Base-by-base conservation (phyloP, 2,888 invertebrate genomes). In the Uloborus plumipes region DNA sequence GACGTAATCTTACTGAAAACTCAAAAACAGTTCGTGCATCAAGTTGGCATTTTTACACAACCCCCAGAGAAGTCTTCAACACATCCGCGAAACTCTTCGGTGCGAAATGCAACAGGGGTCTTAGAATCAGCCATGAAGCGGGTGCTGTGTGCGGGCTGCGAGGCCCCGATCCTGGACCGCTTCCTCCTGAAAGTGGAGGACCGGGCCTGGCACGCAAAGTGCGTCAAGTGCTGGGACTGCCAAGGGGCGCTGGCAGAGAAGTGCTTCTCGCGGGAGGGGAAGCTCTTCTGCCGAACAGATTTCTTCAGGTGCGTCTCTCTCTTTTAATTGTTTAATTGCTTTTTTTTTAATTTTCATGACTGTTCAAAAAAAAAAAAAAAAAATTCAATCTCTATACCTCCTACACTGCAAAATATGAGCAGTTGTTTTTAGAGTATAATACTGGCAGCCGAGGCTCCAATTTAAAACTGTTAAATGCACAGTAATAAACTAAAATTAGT, bases 151-250 rank as follows among this genome's bases (percentile, higher is more conserved):
- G 98, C 98, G 90, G 98, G 97, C 91, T 99, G 99, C 92, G 96
- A 98, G 90, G 95, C 97, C 91, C 97, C 99, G 88, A 99, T 99
- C 90, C 92, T 97, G 92, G 99, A 99, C 93, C 96, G 98, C 92
- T 99, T 97, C 92, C 93, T 99, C 88, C 92, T 98, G 89, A 97
- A 97, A 91, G 98, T 99, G 89, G 92, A 98, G 91, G 99, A 99
- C 91, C 92, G 98, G 88, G 94, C 97, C 88, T 99, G 98, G 97
- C 99, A 99, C 91, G 94, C 96, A 86, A 94, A 95, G 86, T 99
- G 99, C 91, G 98, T 99, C 86, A 93, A 96, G 88, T 99, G 99
- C 91, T 94, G 93, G 89, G 99, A 99, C 91, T 99, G 99, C 91
- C 94, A 95, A 89, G 93, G 93, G 88, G 94, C 94, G 85, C 93